phyloP scores from a whole-genome alignment of 2,888 invertebrate genomes.

The Ctenicera cuprea region DNA sequence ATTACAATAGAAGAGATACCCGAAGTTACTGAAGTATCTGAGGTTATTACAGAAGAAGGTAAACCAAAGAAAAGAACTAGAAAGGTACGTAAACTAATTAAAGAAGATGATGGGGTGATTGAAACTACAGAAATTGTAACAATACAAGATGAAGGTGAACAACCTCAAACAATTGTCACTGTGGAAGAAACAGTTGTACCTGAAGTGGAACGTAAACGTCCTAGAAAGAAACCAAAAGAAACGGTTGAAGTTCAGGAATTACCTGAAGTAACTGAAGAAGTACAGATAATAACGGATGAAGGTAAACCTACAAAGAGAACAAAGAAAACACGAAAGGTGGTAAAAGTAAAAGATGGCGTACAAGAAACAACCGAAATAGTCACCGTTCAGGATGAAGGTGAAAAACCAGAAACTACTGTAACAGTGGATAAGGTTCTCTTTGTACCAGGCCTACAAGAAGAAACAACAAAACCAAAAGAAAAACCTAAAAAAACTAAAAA shows the following conservation, averaged over 20 bases:
- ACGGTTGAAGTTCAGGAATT: constrained; percentile 59
- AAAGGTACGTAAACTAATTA: constrained; percentile 69
- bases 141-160: constrained; percentile 69
- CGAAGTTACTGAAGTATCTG: constrained; percentile 50
- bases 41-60: constrained; percentile 48
- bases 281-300: constrained; percentile 58
- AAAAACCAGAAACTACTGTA: constrained; percentile 57
- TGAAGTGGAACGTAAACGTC: constrained; percentile 8
- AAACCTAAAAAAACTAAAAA: constrained; percentile 57
- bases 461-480: constrained; percentile 61
- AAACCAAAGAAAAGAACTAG: constrained; percentile 43
- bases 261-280: constrained; percentile 57
- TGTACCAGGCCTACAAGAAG: constrained; percentile 49
- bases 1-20: constrained; percentile 56
- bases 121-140: constrained; percentile 73
- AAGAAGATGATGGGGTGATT: constrained; percentile 70
- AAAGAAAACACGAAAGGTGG: constrained; percentile 46
- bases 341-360: constrained; percentile 37
- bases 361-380: constrained; percentile 51
- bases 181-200: constrained; percentile 13
- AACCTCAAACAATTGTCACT: constrained; percentile 65
- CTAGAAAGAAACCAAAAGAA: constrained; percentile 53
- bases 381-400: constrained; percentile 61
- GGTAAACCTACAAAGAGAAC: constrained; percentile 59
- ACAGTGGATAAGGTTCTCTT: constrained; percentile 50